A percentile compares a stretch with the other conserved stretches of the same genome.
These are phyloP conservation scores for Macrosiphum euphorbiae DNA, from an alignment of 2,888 invertebrate genomes.

Conservation along the genomic window DNA sequence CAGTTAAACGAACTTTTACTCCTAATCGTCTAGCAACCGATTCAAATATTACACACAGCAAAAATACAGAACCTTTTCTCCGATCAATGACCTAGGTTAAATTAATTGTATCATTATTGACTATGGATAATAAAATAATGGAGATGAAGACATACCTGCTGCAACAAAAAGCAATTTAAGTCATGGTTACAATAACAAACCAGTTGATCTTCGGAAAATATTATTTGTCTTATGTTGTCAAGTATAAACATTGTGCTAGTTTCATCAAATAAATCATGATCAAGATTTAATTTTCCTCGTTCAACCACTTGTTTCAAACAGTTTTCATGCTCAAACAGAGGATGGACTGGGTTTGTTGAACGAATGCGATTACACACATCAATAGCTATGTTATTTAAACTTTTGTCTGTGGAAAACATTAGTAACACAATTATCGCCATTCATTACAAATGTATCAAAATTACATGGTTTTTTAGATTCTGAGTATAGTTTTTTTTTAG, in stretches of 20 bases:
- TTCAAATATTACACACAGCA: slow-evolving; percentile 46
- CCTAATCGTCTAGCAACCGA: slow-evolving; percentile 57
- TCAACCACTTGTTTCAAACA: neutral
- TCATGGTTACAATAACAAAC: slow-evolving; percentile 44
- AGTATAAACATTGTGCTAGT: slow-evolving; percentile 7
- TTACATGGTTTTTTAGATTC: neutral
- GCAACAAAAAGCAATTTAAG: slow-evolving; percentile 46
- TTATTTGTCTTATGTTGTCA: neutral
- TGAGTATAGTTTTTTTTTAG: neutral
- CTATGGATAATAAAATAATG: neutral
- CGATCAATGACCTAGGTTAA: slow-evolving; percentile 47
- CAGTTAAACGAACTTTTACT: slow-evolving; percentile 46
- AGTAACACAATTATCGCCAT: neutral
- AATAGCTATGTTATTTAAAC: slow-evolving; percentile 18
- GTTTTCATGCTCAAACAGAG: slow-evolving; percentile 34
- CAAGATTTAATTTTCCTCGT: slow-evolving; percentile 26
- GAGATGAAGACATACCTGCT: neutral
- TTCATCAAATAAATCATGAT: slow-evolving; percentile 52
- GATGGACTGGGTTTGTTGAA: neutral
- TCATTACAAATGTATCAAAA: neutral
- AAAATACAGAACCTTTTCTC: slow-evolving; percentile 44
- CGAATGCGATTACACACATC: slow-evolving; percentile 10
- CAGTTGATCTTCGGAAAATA: neutral
- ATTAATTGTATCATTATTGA: neutral
- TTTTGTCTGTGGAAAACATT: slow-evolving; percentile 10